Evolutionary conservation across 2,113 vertebrate species (phyloP).

Genomic region (Rhinolophus ferrumequinum): DNA sequence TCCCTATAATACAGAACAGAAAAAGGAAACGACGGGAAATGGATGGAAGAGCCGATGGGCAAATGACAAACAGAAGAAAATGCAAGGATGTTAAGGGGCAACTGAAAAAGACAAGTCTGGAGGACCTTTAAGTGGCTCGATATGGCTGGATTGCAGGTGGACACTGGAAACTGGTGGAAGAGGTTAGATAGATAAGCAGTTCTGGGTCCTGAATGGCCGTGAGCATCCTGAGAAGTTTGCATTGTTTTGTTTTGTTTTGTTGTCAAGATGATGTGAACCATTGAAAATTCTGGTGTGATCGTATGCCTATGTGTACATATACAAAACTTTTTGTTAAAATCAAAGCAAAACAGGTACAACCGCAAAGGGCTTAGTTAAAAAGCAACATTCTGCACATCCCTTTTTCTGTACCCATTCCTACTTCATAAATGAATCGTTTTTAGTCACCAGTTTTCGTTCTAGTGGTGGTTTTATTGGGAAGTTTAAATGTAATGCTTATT

Average conservation of each 20-base stretch:
- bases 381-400: background rate
- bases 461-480: background rate
- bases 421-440: background rate
- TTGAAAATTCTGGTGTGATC: background rate
- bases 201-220: background rate
- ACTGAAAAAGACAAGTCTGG: background rate
- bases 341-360: background rate
- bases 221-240: background rate
- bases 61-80: background rate
- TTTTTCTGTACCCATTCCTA: background rate
- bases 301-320: background rate
- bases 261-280: background rate
- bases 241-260: background rate
- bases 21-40: background rate
- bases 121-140: background rate
- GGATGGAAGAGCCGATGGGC: background rate
- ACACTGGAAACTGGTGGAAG: background rate
- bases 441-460: background rate
- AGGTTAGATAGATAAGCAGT: background rate
- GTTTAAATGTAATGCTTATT: background rate
- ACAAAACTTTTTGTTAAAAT: constrained; percentile 9
- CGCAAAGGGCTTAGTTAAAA: background rate
- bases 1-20: background rate
- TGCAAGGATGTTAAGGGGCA: too few relatives aligned
- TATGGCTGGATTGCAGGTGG: background rate